Percentiles rank a stretch among this genome's conserved stretches.
Evolutionary conservation across 1,140 invertebrate species (phyloP).

Genomic region (Drosophila paulistorum): DNA sequence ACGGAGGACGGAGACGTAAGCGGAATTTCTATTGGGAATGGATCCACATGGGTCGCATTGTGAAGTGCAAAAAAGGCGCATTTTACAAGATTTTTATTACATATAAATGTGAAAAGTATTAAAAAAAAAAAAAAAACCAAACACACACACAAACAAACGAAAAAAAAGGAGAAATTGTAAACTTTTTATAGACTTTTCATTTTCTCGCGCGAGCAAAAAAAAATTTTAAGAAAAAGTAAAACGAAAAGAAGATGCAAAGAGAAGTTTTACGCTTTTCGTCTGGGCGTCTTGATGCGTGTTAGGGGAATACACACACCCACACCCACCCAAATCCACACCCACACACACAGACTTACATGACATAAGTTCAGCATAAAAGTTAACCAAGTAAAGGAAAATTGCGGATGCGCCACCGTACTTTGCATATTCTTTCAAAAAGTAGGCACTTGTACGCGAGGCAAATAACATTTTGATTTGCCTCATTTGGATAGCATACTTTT

Average conservation of each 20-base stretch:
- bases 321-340: no score
- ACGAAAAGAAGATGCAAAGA: constrained; percentile 10
- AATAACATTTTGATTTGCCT: constrained; percentile 8
- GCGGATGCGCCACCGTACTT: constrained; percentile 20
- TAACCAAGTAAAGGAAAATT: constrained; percentile 11
- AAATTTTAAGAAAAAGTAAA: not conserved
- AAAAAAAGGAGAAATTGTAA: constrained; percentile 34
- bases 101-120: constrained; percentile 79
- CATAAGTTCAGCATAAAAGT: not conserved
- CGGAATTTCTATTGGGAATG: constrained; percentile 10
- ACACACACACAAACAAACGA: no score
- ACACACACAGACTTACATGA: not conserved
- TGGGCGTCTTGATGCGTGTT: constrained; percentile 76
- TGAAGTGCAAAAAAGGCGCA: constrained; percentile 79
- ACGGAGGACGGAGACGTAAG: constrained; percentile 5
- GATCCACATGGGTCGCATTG: constrained; percentile 60
- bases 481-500: constrained; percentile 8
- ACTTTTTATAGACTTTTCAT: constrained; percentile 80
- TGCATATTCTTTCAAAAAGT: not conserved
- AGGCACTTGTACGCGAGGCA: not conserved
- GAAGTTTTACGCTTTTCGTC: constrained; percentile 71
- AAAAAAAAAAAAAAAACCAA: constrained; percentile 66
- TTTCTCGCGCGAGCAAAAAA: constrained; percentile 28
- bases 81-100: constrained; percentile 82
- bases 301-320: constrained; percentile 52